A percentile compares a stretch with the other conserved stretches of the same genome.
Evolutionary conservation across 2,797 vertebrate species (phyloP).

Genomic region (Limosa lapponica): DNA sequence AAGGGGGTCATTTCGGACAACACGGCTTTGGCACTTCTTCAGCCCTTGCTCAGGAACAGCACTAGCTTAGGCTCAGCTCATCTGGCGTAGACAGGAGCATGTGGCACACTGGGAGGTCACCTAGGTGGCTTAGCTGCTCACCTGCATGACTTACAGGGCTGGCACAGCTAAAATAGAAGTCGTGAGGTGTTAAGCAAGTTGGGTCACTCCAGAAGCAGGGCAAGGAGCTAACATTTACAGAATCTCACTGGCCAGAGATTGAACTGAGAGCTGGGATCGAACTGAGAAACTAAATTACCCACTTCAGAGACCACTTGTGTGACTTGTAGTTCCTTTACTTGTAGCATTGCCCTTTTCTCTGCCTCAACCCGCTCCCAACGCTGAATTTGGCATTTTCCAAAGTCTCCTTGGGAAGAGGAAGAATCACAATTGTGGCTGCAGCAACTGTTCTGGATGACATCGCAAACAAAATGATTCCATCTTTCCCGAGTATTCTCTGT

Average conservation of each 20-base stretch:
- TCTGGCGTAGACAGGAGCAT: neutral
- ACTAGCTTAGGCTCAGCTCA: neutral
- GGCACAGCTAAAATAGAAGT: neutral
- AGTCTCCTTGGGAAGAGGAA: neutral
- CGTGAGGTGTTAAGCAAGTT: neutral
- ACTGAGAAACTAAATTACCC: neutral
- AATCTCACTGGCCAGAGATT: neutral
- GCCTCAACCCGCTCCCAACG: neutral
- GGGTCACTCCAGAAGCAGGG: neutral
- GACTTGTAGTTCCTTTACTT: neutral
- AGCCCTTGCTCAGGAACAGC: neutral
- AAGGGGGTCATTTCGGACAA: neutral
- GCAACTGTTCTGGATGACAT: neutral
- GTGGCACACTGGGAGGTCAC: neutral
- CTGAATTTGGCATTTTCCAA: neutral
- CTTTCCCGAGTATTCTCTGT: neutral
- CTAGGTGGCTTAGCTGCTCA: neutral
- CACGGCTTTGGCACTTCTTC: neutral
- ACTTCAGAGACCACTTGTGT: neutral
- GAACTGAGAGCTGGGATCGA: neutral
- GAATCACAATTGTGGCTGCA: neutral
- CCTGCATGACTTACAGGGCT: neutral
- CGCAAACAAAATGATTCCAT: neutral
- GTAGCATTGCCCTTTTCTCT: neutral
- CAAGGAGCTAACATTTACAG: neutral